Conservation (phyloP, 37 sponge, comb jelly and placozoan genomes). For the Spongia lamella region DNA sequence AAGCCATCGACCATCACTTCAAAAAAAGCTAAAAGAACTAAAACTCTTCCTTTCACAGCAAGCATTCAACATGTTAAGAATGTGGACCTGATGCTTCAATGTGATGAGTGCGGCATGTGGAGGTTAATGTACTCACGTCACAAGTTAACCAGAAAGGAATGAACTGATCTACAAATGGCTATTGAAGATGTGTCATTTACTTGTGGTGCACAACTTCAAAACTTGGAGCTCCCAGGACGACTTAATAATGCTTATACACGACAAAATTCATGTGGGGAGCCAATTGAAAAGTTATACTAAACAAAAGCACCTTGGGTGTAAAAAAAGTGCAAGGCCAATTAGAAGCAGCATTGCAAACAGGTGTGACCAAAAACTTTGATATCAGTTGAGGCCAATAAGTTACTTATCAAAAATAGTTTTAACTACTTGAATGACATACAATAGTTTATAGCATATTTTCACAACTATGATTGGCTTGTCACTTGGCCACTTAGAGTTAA, state of each 20-base stretch:
- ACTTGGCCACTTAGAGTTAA: too few relatives aligned
- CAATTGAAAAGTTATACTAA: conserved; percentile 19
- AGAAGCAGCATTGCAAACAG: too few relatives aligned
- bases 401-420: too few relatives aligned
- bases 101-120: conserved; percentile 34
- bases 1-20: conserved; percentile 1
- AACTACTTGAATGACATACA: too few relatives aligned
- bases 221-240: conserved; percentile 1
- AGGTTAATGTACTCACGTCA: conserved; percentile 7
- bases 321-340: too few relatives aligned
- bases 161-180: conserved; percentile 3
- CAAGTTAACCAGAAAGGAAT: conserved; percentile 5
- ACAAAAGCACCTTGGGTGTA: too few relatives aligned
- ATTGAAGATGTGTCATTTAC: conserved; percentile 1
- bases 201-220: conserved; percentile 10
- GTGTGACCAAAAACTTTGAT: too few relatives aligned
- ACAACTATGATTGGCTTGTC: too few relatives aligned
- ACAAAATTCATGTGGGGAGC: conserved; percentile 12
- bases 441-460: too few relatives aligned
- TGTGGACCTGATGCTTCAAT: conserved; percentile 33
- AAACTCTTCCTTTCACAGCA: conserved; percentile 17
- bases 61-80: conserved; percentile 26
- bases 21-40: neutral
- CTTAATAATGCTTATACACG: conserved; percentile 10
- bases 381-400: too few relatives aligned